Evolutionary conservation across 2,797 vertebrate species (phyloP), one percentile per base, ranked within the genome.

Genomic region (Thripadectes ignobilis): DNA sequence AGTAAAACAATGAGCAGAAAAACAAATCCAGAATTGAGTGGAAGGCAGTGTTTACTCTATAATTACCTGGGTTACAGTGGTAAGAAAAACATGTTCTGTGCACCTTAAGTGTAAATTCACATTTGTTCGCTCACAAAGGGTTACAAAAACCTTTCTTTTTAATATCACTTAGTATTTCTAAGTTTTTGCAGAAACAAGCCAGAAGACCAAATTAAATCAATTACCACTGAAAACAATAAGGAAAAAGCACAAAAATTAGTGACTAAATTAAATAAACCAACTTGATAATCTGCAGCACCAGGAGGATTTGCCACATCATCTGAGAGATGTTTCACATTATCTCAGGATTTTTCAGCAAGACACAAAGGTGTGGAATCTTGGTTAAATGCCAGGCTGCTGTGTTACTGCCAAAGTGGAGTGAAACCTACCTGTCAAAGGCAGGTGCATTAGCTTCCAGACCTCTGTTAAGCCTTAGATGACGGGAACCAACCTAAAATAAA

Each of bases 401-500:
- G 26, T n/a, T 77, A 43, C 12, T 82, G 41, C 29, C 5, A 2
- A 52, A 73, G 14, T 15, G 21, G 10, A 71, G 89, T 2, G 26
- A 86, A 88, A 43, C 95, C 49, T 98, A 98, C 98, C 98, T 98
- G 95, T 98, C 98, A 74, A 98, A 98, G 59, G 98, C 98, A 95
- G 98, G 98, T 54, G 98, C 98, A 54, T 98, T 98, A 49, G 98
- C 98, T 96, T 98, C 98, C 57, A 98, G 95, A 94, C 98, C 98
- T 96, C 98, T 97, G 91, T 97, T 98, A 72, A 98, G 97, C 67
- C 97, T 98, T 79, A 98, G 92, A 97, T 98, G 98, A 92, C 95
- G 97, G 74, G 98, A 98, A 72, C 98, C 98, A 68, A 98, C 98
- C 98, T 98, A 79, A 62, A 87, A 43, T 27, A 88, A 84, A 92